Percentiles rank a stretch among this genome's conserved stretches.
These are phyloP conservation scores for Enteromius treurensis DNA, from an alignment of 2,797 vertebrate species.

Conservation along the genomic window DNA sequence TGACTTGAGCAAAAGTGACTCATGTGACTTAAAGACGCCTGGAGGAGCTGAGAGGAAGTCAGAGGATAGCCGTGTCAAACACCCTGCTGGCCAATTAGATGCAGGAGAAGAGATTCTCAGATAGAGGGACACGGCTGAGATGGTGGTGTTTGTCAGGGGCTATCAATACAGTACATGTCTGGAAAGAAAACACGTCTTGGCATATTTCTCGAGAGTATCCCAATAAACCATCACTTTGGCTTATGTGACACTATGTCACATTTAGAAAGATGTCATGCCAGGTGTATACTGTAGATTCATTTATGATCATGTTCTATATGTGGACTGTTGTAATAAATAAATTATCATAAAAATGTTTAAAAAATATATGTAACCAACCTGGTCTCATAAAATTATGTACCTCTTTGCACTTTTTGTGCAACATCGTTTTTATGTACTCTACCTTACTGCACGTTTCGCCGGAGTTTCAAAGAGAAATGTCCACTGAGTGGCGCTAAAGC, in stretches of 20 bases:
- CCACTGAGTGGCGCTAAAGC: too few relatives aligned
- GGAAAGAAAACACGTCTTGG: conserved; percentile 10
- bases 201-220: background rate
- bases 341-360: too few relatives aligned
- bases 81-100: conserved; percentile 1
- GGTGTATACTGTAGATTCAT: conserved; percentile 1
- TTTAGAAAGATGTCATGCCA: background rate
- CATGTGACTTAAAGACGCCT: background rate
- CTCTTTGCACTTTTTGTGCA: too few relatives aligned
- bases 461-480: too few relatives aligned
- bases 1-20: background rate
- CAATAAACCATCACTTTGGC: background rate
- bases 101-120: background rate
- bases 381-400: too few relatives aligned
- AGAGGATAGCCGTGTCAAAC: conserved; percentile 4
- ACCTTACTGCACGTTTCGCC: too few relatives aligned
- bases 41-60: background rate
- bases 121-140: background rate
- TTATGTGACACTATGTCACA: background rate
- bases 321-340: background rate
- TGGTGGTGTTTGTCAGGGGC: conserved; percentile 4
- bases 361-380: too few relatives aligned
- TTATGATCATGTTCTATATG: background rate
- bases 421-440: too few relatives aligned
- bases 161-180: background rate